phyloP scores from a whole-genome alignment of 2,888 invertebrate species.

The Drosophila robusta region DNA sequence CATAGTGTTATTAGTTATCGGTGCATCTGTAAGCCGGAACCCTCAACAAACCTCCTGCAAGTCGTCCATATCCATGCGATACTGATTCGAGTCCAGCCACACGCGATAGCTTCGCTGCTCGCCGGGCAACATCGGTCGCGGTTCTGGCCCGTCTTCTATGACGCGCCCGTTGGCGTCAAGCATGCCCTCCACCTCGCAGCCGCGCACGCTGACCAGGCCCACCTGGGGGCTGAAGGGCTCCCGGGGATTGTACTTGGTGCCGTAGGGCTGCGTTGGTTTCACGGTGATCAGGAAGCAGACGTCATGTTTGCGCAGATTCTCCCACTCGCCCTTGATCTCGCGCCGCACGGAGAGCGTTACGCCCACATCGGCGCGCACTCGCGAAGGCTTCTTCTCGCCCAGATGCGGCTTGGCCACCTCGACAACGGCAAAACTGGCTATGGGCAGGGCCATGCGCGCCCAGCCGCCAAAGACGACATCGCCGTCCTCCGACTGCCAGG shows the following conservation, averaged over 20 bases:
- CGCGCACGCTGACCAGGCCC: slow-evolving; percentile 95
- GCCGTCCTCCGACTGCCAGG: slow-evolving; percentile 96
- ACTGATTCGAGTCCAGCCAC: slow-evolving; percentile 98
- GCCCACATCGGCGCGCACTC: slow-evolving; percentile 97
- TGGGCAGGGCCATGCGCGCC: slow-evolving; percentile 99
- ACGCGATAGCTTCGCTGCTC: slow-evolving; percentile 96
- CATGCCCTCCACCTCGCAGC: slow-evolving; percentile 99
- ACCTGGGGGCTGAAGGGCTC: slow-evolving; percentile 96
- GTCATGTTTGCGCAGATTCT: slow-evolving; percentile 97
- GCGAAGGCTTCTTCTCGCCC: slow-evolving; percentile 97
- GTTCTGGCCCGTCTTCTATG: slow-evolving; percentile 98
- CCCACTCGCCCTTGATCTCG: slow-evolving; percentile 98
- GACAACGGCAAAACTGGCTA: slow-evolving; percentile 96
- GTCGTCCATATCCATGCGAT: slow-evolving; percentile 94
- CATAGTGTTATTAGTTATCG: background rate
- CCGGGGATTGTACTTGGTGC: slow-evolving; percentile 92
- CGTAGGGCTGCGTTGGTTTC: slow-evolving; percentile 93
- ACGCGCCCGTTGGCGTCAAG: slow-evolving; percentile 97
- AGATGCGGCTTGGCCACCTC: slow-evolving; percentile 97
- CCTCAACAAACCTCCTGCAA: slow-evolving; percentile 88
- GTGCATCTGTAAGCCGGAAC: too few relatives aligned
- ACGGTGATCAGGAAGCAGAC: slow-evolving; percentile 98
- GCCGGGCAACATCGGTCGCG: slow-evolving; percentile 93
- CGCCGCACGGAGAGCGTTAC: slow-evolving; percentile 95
- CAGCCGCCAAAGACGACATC: slow-evolving; percentile 97